Evolutionary conservation across 2,888 invertebrate species (phyloP).

Genomic region (Plebejus anna): DNA sequence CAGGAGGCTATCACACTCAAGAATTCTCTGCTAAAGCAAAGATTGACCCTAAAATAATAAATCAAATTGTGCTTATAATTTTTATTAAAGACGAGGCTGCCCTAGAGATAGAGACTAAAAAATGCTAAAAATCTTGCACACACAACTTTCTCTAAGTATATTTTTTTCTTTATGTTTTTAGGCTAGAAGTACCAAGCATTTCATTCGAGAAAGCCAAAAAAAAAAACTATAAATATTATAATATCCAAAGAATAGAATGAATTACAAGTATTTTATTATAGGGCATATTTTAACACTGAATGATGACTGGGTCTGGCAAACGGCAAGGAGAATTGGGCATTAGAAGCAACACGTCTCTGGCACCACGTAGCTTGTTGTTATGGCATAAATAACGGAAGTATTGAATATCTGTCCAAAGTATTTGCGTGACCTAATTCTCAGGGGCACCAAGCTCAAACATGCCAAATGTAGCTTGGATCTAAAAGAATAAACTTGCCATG

Average conservation of each 20-base stretch:
- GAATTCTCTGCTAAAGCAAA: not conserved
- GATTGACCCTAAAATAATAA: not conserved
- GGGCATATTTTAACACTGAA: not conserved
- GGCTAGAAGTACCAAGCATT: too few relatives aligned
- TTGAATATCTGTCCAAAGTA: conserved; percentile 19
- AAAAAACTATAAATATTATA: too few relatives aligned
- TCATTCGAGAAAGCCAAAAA: too few relatives aligned
- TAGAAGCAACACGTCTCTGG: not conserved
- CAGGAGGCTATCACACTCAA: not conserved
- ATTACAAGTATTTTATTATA: not conserved
- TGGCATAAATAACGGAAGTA: not conserved
- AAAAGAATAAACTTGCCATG: conserved; percentile 14
- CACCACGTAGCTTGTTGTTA: not conserved
- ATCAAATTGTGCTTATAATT: not conserved
- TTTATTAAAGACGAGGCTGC: not conserved
- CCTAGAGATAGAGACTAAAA: too few relatives aligned
- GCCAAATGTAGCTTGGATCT: conserved; percentile 1
- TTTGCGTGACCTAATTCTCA: conserved; percentile 23
- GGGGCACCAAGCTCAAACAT: conserved; percentile 1
- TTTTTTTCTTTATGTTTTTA: too few relatives aligned
- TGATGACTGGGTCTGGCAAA: not conserved
- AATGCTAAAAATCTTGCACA: too few relatives aligned
- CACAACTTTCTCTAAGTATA: too few relatives aligned
- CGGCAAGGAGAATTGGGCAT: not conserved
- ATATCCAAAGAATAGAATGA: too few relatives aligned